Evolutionary conservation across 1,140 invertebrate genomes (phyloP), one percentile per base, ranked within the genome.

Genomic region (Drosophila grimshawi): DNA sequence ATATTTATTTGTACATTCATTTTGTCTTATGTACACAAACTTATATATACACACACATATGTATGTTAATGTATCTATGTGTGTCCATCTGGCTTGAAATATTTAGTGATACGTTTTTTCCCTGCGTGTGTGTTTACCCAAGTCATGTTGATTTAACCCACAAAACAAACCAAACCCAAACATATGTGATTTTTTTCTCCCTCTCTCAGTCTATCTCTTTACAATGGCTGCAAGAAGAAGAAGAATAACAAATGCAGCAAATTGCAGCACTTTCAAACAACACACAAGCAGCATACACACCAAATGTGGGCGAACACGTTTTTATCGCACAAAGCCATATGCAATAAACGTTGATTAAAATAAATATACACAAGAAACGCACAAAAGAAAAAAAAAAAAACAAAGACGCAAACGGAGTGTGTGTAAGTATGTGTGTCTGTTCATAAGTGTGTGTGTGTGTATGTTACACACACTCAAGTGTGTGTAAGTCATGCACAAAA

Each of bases 331-430:
- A 65, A 80, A 79, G 88, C 73, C 73, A 88, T 89, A 88, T 88
- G 85, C 80, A 89, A 88, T 88, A 88, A 88, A 88, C 72, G 83
- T 88, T 88, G 80, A 88, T 88, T 88, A 88, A 88, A 88, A 89
- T 88, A 86, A 86, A 82, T 73, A 73, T 35, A 73, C 64, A 73
- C 64, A 73, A 48, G 53, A 52, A 32, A 74, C 52, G 70, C 65
- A 74, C n/a, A 57, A 69, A 63, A 74, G 71, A 19, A 19, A 19
- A 1, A 19, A 19, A 19, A 41, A 62, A 62, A 74, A 74, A 74
- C 59, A 60, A 62, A 63, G 39, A 62, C 62, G 48, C 39, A 69
- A 19, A 45, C 81, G 48, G 6, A 49, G 66, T 43, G 41, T 30
- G 35, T 11, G 4, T 65, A 19, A 0, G 19, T 48, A 7, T 63